These are phyloP conservation scores for Megalonaias nervosa DNA, from an alignment of 1,140 invertebrate genomes.

Conservation along the genomic window DNA sequence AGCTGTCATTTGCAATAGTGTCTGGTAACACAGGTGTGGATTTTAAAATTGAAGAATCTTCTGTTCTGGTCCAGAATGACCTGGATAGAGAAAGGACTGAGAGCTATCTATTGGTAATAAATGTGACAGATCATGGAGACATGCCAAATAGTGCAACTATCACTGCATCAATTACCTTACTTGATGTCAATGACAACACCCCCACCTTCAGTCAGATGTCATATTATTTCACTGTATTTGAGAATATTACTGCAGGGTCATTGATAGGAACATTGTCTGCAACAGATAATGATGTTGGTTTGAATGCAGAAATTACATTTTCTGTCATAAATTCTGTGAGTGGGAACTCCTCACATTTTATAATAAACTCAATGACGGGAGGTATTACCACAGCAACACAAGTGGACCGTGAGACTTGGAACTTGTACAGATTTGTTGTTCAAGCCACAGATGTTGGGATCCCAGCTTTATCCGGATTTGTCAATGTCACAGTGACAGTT, in stretches of 20 bases:
- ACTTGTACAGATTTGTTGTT: constrained; percentile 40
- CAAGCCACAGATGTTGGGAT: constrained; percentile 46
- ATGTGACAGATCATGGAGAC: constrained; percentile 47
- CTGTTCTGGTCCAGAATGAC: constrained; percentile 37
- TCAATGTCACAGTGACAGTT: constrained; percentile 48
- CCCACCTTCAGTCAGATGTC: constrained; percentile 36
- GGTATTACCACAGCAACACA: constrained; percentile 36
- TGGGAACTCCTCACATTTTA: constrained; percentile 38
- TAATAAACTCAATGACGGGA: constrained; percentile 35
- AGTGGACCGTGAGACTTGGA: constrained; percentile 45
- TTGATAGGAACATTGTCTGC: constrained; percentile 32
- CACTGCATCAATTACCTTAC: constrained; percentile 42
- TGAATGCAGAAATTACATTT: constrained; percentile 43
- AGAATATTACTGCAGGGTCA: constrained; percentile 31
- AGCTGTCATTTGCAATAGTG: constrained; percentile 46
- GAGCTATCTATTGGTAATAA: constrained; percentile 37
- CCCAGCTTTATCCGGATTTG: constrained; percentile 17
- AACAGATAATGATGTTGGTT: constrained; percentile 44
- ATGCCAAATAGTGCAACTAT: constrained; percentile 17
- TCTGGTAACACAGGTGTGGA: constrained; percentile 44
- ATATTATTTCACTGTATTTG: constrained; percentile 35
- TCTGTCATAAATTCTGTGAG: constrained; percentile 34
- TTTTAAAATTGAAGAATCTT: constrained; percentile 42
- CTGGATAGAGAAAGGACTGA: constrained; percentile 50
- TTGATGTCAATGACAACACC: constrained; percentile 57